These are phyloP conservation scores for Xiphophorus hellerii DNA, from an alignment of 2,113 vertebrate species.

Conservation along the genomic window DNA sequence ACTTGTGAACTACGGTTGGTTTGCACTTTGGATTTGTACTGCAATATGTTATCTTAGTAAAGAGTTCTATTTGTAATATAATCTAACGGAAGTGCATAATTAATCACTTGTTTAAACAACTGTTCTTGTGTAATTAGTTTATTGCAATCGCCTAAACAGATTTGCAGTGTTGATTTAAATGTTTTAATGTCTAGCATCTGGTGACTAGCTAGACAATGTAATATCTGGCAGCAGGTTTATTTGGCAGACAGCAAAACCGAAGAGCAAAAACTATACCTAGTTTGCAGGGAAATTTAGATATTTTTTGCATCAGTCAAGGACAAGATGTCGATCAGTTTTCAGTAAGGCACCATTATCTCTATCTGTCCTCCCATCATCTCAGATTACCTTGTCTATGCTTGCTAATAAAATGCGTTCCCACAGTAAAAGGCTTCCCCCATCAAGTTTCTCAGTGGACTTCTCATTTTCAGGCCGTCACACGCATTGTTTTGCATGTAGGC, in stretches of 20 bases:
- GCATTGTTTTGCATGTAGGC: too few relatives aligned
- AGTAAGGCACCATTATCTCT: constrained; percentile 5
- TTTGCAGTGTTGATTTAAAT: too few relatives aligned
- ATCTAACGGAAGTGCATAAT: background rate
- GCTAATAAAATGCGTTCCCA: too few relatives aligned
- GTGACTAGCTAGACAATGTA: background rate
- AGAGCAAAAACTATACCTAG: background rate
- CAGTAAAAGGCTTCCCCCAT: too few relatives aligned
- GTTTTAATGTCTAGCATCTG: background rate
- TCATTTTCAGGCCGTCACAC: too few relatives aligned
- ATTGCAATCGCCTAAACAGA: too few relatives aligned
- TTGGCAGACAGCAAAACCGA: background rate
- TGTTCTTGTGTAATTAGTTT: background rate
- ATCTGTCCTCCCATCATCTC: too few relatives aligned
- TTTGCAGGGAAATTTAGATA: background rate
- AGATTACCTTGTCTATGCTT: too few relatives aligned
- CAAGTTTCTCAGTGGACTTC: too few relatives aligned
- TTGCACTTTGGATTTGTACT: too few relatives aligned
- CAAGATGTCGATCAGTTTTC: constrained; percentile 63
- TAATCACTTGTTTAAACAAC: background rate
- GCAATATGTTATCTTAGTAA: background rate
- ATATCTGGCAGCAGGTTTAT: background rate
- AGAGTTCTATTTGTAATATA: background rate
- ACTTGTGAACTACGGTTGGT: too few relatives aligned
- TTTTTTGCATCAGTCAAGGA: constrained; percentile 40